Base-by-base conservation (phyloP, 2,797 vertebrate species). In the Chelmon rostratus region DNA sequence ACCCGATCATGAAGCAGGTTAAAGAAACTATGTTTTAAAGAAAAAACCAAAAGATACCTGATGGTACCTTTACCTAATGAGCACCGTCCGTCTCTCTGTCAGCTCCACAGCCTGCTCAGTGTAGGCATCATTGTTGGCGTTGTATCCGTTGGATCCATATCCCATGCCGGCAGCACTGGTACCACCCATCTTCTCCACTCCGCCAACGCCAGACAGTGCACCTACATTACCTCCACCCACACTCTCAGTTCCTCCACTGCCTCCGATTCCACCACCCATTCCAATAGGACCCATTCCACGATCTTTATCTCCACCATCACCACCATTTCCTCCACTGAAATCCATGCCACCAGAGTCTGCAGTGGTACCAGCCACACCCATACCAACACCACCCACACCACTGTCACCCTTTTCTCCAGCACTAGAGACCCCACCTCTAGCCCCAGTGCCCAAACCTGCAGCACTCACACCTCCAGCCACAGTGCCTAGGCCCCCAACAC, bases 1-100 rank as follows among this genome's bases (percentile, higher is more conserved):
- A 62, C 11, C 11, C 33, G 28, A 16, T 44, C 8, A 28, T 63
- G 25, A 65, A 58, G 2, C 9, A 74, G 9, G 13, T 47, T 47
- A 47, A 68, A 50, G 1, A 63, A 49, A 25, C 35, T 25, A 65
- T 72, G 31, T 65, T 73, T n/a, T 21, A 57, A 67, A 73, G n/a
- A 44, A 81, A 68, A 11, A 56, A n/a, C n/a, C 28, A 73, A 81
- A 79, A 69, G 40, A 77, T 85, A 79, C 63, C 73, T 68, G 54
- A 62, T 74, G 78, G 79, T 81, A 86, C 87, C 86, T 88, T 93
- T 95, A 95, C 96, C 95, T 96, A 85, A 96, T 95, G n/a, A 95
- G 88, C 66, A 96, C 93, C 9, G 95, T 95, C 88, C 95, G 95
- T 73, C 93, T 94, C 89, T 96, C 94, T 0, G 92, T 96, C 89